Evolutionary conservation across 2,888 invertebrate genomes (phyloP).

Genomic region (Nematopogon swammerdamellus): DNA sequence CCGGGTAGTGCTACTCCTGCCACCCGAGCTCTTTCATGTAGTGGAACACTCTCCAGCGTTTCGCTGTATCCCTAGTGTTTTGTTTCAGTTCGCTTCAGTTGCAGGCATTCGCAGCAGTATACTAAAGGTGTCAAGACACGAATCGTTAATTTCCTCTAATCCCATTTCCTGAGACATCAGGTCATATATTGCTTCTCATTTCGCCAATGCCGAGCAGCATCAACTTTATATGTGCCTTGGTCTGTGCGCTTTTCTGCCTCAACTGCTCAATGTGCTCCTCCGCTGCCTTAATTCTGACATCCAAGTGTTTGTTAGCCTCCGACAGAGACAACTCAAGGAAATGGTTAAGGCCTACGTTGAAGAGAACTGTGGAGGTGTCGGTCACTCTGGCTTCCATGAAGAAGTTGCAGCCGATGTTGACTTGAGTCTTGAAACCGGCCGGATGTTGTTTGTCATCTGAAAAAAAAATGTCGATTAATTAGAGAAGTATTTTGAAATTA

Average conservation of each 20-base stretch:
- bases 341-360: conserved; percentile 73
- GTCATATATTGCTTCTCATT: no score
- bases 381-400: conserved; percentile 74
- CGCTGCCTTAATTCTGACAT: conserved; percentile 63
- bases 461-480: no score
- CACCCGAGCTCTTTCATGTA: no score
- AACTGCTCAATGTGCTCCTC: conserved; percentile 61
- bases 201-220: conserved; percentile 71
- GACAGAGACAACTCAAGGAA: conserved; percentile 68
- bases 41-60: no score
- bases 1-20: no score
- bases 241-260: conserved; percentile 63
- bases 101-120: no score
- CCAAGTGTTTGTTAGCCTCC: conserved; percentile 70
- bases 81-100: no score
- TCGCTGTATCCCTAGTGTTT: no score
- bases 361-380: conserved; percentile 62
- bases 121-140: no score
- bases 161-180: no score
- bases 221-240: conserved; percentile 76
- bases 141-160: no score
- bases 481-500: no score
- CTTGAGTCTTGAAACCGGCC: conserved; percentile 61
- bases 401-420: conserved; percentile 82
- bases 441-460: conserved; percentile 50